Conservation (phyloP, 30 jellyfish, hydroid and myxozoan species). For the Aurelia aurita region DNA sequence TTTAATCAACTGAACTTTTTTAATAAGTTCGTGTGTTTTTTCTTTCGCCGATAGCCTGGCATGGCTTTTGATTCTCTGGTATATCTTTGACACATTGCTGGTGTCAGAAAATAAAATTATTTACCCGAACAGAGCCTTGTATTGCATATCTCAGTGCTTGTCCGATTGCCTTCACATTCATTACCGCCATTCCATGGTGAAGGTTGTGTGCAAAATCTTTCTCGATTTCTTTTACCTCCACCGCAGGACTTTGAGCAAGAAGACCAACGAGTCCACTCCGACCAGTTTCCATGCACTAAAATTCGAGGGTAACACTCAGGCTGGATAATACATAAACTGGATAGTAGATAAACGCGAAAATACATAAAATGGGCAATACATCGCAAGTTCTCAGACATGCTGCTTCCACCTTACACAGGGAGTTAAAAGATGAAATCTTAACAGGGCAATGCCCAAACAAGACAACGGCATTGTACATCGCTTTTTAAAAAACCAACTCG, state of each 20-base stretch:
- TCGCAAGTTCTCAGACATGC: background rate
- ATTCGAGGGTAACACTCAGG: background rate
- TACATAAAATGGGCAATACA: background rate
- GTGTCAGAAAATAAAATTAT: background rate
- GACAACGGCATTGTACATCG: too few species aligned
- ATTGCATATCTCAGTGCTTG: constrained; percentile 34
- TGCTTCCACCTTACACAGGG: too few species aligned
- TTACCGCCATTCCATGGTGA: constrained; percentile 79
- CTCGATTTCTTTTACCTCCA: constrained; percentile 29
- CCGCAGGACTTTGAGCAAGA: constrained; percentile 73
- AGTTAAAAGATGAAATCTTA: too few species aligned
- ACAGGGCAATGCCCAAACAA: too few species aligned
- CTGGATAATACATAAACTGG: background rate
- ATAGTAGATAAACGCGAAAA: background rate
- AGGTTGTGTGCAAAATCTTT: constrained; percentile 63
- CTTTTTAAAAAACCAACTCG: too few species aligned
- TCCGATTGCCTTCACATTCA: constrained; percentile 39
- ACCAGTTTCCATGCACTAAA: constrained; percentile 80
- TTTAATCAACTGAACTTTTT: too few species aligned
- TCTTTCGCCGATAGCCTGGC: too few species aligned
- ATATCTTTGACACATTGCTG: background rate
- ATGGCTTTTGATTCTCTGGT: too few species aligned
- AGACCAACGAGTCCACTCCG: constrained; percentile 72
- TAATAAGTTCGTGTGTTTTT: too few species aligned
- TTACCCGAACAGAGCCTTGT: constrained; percentile 65